A percentile compares a stretch with the other conserved stretches of the same genome.
phyloP scores from a whole-genome alignment of 2,797 vertebrate species.

The Alosa sapidissima region DNA sequence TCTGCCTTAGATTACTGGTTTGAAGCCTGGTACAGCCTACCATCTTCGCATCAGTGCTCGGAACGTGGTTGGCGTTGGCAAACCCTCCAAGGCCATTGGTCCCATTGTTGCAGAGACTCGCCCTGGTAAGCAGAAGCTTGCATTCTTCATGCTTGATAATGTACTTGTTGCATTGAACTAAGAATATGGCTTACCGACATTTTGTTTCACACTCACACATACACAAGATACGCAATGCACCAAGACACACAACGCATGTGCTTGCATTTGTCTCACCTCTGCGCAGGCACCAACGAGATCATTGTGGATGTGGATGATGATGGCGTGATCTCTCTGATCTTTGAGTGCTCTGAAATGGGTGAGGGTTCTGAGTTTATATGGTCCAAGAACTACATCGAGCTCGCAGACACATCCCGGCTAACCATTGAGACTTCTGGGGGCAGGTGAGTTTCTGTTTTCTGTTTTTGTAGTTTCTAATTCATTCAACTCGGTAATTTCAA shows the following conservation, averaged over 20 bases:
- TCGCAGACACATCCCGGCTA: constrained; percentile 83
- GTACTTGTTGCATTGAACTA: neutral
- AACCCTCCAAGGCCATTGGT: constrained; percentile 78
- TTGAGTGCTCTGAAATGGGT: constrained; percentile 89
- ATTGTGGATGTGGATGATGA: constrained; percentile 89
- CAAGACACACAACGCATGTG: neutral
- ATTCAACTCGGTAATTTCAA: neutral
- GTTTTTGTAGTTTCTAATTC: neutral
- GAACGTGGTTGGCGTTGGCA: constrained; percentile 92
- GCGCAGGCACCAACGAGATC: constrained; percentile 89
- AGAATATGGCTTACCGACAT: neutral
- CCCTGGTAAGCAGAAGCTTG: constrained; percentile 77
- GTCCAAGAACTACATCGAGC: constrained; percentile 93
- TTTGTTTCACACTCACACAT: neutral
- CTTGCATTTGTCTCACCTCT: neutral
- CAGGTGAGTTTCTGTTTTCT: constrained; percentile 73
- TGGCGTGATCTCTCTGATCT: constrained; percentile 93
- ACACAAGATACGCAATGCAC: neutral
- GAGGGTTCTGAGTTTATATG: constrained; percentile 88
- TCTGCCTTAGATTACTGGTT: constrained; percentile 76
- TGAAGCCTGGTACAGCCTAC: constrained; percentile 82
- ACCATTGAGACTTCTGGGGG: constrained; percentile 83
- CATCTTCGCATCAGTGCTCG: constrained; percentile 85
- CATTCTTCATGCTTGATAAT: neutral
- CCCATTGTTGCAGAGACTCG: constrained; percentile 86